Evolutionary conservation across 2,113 vertebrate species (phyloP).

Genomic region (Ptilorrhoa leucosticta): DNA sequence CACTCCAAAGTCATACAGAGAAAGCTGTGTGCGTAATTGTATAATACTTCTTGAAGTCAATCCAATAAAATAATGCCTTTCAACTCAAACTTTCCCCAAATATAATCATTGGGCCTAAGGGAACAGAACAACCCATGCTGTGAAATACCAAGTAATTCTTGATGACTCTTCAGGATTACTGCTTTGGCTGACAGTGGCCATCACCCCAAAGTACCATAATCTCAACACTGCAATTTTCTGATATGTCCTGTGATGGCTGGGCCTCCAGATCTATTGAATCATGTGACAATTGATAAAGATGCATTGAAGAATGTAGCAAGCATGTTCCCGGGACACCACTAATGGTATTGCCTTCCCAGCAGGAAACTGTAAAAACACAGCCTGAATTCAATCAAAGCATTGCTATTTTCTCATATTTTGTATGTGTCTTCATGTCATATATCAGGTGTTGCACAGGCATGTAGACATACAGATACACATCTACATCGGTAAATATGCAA

Average conservation of each 20-base stretch:
- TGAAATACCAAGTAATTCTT: not conserved
- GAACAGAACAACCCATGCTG: not conserved
- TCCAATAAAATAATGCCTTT: constrained; percentile 28
- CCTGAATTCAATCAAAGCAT: not conserved
- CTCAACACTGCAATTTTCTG: not conserved
- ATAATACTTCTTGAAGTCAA: not conserved
- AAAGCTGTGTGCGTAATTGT: not conserved
- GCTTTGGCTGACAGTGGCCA: not conserved
- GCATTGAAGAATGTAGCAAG: not conserved
- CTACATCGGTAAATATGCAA: not conserved
- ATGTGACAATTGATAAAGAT: not conserved
- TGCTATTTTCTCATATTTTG: not conserved
- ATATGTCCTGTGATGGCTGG: not conserved
- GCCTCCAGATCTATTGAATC: not conserved
- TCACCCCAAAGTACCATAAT: not conserved
- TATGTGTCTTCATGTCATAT: not conserved
- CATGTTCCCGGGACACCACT: not conserved
- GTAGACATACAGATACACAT: not conserved
- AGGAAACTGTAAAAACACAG: not conserved
- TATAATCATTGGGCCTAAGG: not conserved
- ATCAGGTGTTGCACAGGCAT: not conserved
- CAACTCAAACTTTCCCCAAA: not conserved
- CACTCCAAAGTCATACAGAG: not conserved
- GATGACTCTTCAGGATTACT: not conserved
- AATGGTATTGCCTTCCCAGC: not conserved